These are phyloP conservation scores for Drosophila repleta DNA, from an alignment of 1,140 invertebrate genomes.

Conservation along the genomic window DNA sequence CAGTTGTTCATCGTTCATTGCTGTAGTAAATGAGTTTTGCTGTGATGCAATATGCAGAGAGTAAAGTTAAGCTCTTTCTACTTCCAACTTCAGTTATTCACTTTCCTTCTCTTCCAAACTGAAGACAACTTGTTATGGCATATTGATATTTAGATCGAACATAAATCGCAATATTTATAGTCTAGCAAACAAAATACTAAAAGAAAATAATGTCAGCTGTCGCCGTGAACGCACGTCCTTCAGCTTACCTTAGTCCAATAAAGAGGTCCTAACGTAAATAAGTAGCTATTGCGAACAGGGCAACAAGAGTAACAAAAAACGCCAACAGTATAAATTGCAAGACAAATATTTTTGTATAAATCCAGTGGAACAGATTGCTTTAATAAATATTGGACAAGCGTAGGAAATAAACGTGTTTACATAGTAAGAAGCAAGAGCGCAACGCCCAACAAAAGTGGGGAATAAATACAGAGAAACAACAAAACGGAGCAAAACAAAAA, in stretches of 20 bases:
- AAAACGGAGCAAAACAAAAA: slow-evolving; percentile 25
- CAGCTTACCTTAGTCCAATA: slow-evolving; percentile 1
- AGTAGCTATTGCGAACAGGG: neutral
- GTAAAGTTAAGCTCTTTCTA: too few relatives aligned
- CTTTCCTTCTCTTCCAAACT: too few relatives aligned
- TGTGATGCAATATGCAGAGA: too few relatives aligned
- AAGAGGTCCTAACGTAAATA: slow-evolving; percentile 25
- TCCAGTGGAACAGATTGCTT: slow-evolving; percentile 72
- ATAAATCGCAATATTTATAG: too few relatives aligned
- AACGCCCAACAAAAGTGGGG: slow-evolving; percentile 15
- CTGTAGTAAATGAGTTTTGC: too few relatives aligned
- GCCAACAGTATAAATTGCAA: slow-evolving; percentile 58
- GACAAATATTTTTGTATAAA: slow-evolving; percentile 74
- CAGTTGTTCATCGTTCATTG: too few relatives aligned
- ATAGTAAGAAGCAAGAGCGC: slow-evolving; percentile 32
- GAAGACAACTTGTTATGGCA: too few relatives aligned
- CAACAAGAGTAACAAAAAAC: slow-evolving; percentile 8
- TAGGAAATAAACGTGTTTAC: slow-evolving; percentile 59
- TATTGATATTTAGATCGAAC: too few relatives aligned
- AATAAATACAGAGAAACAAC: slow-evolving; percentile 17
- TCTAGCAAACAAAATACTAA: too few relatives aligned
- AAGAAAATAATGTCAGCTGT: neutral
- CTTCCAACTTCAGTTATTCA: too few relatives aligned
- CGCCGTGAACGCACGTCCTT: neutral
- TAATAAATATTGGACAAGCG: slow-evolving; percentile 70